phyloP scores from a whole-genome alignment of 2,113 vertebrate genomes.

The Varanus salvator region DNA sequence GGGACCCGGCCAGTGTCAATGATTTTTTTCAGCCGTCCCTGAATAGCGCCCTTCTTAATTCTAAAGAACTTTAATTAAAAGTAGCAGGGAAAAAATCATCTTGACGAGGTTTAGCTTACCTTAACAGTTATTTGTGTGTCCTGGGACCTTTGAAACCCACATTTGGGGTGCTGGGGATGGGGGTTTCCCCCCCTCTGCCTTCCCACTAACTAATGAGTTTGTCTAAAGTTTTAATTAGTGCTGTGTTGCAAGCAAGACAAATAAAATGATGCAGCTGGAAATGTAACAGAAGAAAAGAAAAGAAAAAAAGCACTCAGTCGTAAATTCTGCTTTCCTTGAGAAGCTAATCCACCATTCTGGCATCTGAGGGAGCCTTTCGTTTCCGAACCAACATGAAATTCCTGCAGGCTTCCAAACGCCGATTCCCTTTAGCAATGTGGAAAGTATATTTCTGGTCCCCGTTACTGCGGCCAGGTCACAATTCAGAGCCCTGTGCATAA shows the following conservation, averaged over 20 bases:
- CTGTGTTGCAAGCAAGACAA: background rate
- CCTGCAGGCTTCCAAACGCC: background rate
- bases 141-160: conserved; percentile 53
- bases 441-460: background rate
- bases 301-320: background rate
- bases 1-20: conserved; percentile 82
- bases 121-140: conserved; percentile 82
- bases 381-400: background rate
- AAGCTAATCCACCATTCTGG: too few relatives aligned
- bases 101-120: conserved; percentile 84
- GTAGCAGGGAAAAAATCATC: conserved; percentile 82
- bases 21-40: conserved; percentile 82
- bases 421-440: background rate
- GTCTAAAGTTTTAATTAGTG: conserved; percentile 20
- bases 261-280: conserved; percentile 43
- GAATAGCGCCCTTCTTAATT: conserved; percentile 88
- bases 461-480: background rate
- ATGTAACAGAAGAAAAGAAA: conserved; percentile 12
- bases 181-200: background rate
- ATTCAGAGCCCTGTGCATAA: background rate
- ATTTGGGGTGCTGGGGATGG: background rate
- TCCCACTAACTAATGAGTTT: background rate
- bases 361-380: background rate
- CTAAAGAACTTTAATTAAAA: conserved; percentile 87
- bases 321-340: accelerated